These are phyloP conservation scores for Tachuris rubrigastra DNA, from an alignment of 2,113 vertebrate genomes.

Conservation along the genomic window DNA sequence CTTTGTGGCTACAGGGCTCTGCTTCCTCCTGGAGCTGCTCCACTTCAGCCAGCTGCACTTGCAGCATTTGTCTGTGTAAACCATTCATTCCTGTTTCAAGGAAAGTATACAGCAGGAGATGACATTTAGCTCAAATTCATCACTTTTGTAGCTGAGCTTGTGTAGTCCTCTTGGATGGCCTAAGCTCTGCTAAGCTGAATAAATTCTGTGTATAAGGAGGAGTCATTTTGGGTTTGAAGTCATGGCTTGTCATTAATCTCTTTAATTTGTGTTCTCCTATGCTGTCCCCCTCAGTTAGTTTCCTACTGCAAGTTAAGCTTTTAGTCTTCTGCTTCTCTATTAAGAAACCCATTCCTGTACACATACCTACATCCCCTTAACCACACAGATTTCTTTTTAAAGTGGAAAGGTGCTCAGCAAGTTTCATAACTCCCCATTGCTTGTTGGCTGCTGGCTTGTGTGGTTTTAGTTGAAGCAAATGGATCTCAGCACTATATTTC, in stretches of 20 bases:
- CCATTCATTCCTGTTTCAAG: conserved; percentile 20
- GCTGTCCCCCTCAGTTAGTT: not conserved
- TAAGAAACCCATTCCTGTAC: not conserved
- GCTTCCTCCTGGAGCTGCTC: conserved; percentile 43
- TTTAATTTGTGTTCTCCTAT: not conserved
- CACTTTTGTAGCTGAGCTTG: not conserved
- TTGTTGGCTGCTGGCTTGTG: not conserved
- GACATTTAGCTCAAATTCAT: not conserved
- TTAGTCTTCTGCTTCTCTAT: not conserved
- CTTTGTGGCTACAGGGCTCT: not conserved
- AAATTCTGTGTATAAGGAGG: not conserved
- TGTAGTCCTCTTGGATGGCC: not conserved
- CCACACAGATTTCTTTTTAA: not conserved
- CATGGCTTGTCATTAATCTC: not conserved
- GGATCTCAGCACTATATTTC: not conserved
- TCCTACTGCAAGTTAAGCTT: not conserved
- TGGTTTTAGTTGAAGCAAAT: not conserved
- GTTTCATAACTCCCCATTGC: not conserved
- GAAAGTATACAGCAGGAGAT: not conserved
- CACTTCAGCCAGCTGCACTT: conserved; percentile 20
- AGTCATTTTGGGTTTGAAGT: not conserved
- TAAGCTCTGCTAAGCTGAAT: not conserved
- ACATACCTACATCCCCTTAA: accelerated
- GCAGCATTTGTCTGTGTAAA: not conserved
- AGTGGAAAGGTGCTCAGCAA: not conserved